These are phyloP conservation scores for Bilobella aurantiaca DNA, from an alignment of 1,140 invertebrate genomes.

Conservation along the genomic window DNA sequence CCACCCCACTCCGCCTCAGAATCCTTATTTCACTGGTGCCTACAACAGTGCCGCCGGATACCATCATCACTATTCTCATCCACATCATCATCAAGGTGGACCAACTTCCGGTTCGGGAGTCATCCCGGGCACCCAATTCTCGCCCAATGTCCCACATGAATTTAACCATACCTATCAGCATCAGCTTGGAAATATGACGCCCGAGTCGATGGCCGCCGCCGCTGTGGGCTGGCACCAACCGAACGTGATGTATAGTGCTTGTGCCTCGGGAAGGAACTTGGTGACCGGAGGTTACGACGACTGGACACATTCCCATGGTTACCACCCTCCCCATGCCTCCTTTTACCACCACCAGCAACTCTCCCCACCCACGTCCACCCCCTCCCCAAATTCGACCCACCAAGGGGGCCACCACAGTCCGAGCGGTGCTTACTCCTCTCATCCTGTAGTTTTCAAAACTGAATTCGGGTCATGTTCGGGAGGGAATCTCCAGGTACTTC, in stretches of 20 bases:
- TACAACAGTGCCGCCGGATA: constrained; percentile 19
- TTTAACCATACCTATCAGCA: constrained; percentile 27
- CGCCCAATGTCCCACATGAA: constrained; percentile 22
- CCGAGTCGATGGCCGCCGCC: constrained; percentile 23
- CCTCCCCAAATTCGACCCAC: constrained; percentile 29
- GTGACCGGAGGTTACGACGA: constrained; percentile 24
- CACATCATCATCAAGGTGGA: constrained; percentile 24
- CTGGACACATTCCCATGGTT: constrained; percentile 21
- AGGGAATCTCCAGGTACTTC: constrained; percentile 30
- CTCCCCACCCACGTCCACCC: constrained; percentile 28
- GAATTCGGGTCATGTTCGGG: constrained; percentile 34
- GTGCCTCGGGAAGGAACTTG: constrained; percentile 21
- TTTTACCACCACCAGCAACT: constrained; percentile 32
- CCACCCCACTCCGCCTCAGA: constrained; percentile 29
- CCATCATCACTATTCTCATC: constrained; percentile 17
- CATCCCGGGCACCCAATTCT: constrained; percentile 22
- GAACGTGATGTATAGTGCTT: constrained; percentile 21
- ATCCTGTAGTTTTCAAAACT: constrained; percentile 25
- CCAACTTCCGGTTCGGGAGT: constrained; percentile 7
- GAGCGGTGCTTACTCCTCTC: constrained; percentile 11
- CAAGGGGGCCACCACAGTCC: constrained; percentile 22
- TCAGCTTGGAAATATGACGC: constrained; percentile 25
- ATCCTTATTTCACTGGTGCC: constrained; percentile 24
- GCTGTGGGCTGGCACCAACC: constrained; percentile 17
- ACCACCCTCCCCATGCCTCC: constrained; percentile 15